Base-by-base conservation (phyloP, 2,113 vertebrate genomes). In the Dromiciops gliroides region DNA sequence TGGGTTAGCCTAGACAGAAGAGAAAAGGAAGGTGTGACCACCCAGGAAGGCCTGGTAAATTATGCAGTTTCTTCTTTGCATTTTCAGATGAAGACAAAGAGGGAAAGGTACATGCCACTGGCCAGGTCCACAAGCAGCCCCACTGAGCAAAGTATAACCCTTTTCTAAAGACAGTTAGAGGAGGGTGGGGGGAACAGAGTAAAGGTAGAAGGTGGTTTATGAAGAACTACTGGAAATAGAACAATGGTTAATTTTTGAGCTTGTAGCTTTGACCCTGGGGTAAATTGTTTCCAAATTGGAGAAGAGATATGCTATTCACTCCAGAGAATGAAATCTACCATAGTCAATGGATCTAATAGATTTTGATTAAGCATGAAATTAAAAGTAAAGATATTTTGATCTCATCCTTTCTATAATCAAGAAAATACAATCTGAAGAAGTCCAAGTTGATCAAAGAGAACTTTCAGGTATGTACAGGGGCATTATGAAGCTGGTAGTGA, bases 21-120 rank as follows among this genome's bases (percentile, higher is more conserved):
- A 95, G 75, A 95, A 96, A 94, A 89, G 92, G 91, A 98, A 99
- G 98, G 97, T 98, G 98, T 98, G 97, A 98, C 97, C 96, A 97
- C 97, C 97, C 92, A 97, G 96, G 97, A 98, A 98, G 95, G 96
- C 96, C 93, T 97, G 95, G 97, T 96, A 98, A 98, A 98, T 97
- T 98, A 97, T 97, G 97, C 93, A 98, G 95, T 97, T 98, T 98
- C 95, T 94, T 98, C 96, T 97, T 97, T 91, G 96, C 92, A 0
- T 94, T 94, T 96, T 96, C 19, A 49, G 14, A 90, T 53, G 24
- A 31, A 53, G 49, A 91, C 16, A 0, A 12, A 23, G 12, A 37
- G 2, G 49, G 24, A 26, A 94, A 97, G 50, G 47, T 90, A 22
- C 26, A 26, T 92, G 31, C 28, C 88, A 50, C n/a, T 49, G 95